Conservation (phyloP, 2,113 vertebrate genomes). For the Dermatemys mawii region DNA sequence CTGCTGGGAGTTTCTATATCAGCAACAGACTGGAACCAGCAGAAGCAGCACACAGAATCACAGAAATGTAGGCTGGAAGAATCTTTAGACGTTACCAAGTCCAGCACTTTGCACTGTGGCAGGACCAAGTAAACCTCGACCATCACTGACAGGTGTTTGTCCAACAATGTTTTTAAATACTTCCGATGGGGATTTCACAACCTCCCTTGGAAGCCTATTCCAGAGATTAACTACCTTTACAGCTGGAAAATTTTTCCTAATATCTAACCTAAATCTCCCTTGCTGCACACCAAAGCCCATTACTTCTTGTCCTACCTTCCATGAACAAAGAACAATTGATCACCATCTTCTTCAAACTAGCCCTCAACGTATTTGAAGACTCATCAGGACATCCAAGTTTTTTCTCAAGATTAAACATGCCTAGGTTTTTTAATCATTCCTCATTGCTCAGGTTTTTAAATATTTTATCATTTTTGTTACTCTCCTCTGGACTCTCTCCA, state of each 20-base stretch:
- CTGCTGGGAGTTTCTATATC: neutral
- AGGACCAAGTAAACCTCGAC: neutral
- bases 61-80: neutral
- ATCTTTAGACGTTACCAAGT: neutral
- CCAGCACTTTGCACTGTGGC: neutral
- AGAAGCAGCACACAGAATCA: neutral
- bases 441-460: neutral
- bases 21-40: neutral
- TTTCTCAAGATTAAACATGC: neutral
- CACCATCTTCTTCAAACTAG: neutral
- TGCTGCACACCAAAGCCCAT: neutral
- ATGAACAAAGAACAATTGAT: neutral
- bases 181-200: neutral
- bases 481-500: neutral
- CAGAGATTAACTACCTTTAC: neutral
- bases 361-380: neutral
- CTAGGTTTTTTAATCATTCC: neutral
- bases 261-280: neutral
- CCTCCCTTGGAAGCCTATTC: neutral
- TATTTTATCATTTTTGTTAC: neutral
- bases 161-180: neutral
- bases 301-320: neutral
- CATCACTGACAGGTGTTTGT: neutral
- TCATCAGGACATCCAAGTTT: neutral
- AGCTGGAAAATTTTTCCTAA: neutral